Base-by-base conservation (phyloP, 2,888 invertebrate genomes). In the Lottia scabra region DNA sequence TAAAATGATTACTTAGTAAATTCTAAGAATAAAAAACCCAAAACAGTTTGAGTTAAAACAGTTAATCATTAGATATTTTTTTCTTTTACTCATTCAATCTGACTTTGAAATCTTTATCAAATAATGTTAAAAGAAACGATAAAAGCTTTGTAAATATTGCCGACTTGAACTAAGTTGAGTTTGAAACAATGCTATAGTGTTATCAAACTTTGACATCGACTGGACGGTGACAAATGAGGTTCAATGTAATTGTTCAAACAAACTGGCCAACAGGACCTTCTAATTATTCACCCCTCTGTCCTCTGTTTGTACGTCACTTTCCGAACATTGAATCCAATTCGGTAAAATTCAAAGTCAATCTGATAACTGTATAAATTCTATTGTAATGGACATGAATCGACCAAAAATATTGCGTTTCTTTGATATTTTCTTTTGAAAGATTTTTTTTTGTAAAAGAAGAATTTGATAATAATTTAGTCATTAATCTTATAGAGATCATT, bases 141-240 rank as follows among this genome's bases (percentile, higher is more conserved):
- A 56, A 56, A 56, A 56, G 56, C 56, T 56, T 56, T 56, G 56
- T 56, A 56, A n/a, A 56, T 56, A 56, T 23, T 56, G 56, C 56
- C 56, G 56, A 23, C 56, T 19, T 56, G 56, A 23, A 23, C 19
- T 56, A 23, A 56, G 19, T 56, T 56, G 19, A 19, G 23, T 23
- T 23, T 56, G 19, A 23, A 56, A 56, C 56, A 56, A 56, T 56
- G 23, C 23, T 56, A 15, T 23, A 56, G 56, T 56, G 56, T 56
- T 56, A 56, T 56, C 56, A 56, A 56, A 56, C 19, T 23, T 56
- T 56, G 23, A 23, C 56, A 56, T 56, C 56, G 56, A 56, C 56
- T 56, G 56, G 12, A 10, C 23, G n/a, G 23, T 56, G 56, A 56
- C 56, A 56, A 56, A 56, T 56, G 56, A 56, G 56, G 56, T 56